Evolutionary conservation across 2,888 invertebrate genomes (phyloP).

Genomic region (Pristionchus japonicus): DNA sequence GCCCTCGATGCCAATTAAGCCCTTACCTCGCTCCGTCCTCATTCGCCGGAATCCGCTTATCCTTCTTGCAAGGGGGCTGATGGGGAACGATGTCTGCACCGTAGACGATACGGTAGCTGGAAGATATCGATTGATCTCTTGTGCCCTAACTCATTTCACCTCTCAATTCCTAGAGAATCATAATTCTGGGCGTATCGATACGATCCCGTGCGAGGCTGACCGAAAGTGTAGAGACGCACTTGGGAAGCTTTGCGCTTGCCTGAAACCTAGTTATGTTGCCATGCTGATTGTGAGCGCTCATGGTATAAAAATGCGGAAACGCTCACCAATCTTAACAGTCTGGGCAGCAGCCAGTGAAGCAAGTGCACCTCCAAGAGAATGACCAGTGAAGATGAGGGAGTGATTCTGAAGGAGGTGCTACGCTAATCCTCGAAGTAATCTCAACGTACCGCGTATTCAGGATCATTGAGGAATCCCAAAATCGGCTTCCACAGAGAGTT

Average conservation of each 20-base stretch:
- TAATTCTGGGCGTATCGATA: constrained; percentile 61
- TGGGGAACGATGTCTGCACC: constrained; percentile 71
- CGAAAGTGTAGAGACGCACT: constrained; percentile 67
- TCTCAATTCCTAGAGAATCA: constrained; percentile 64
- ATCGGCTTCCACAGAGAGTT: constrained; percentile 65
- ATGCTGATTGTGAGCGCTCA: neutral
- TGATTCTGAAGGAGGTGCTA: neutral
- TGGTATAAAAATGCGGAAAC: neutral
- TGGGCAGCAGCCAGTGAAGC: constrained; percentile 18
- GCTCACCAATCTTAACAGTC: constrained; percentile 5
- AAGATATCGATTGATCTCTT: neutral
- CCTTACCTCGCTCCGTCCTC: constrained; percentile 36
- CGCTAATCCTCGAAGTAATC: neutral
- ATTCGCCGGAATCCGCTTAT: constrained; percentile 32
- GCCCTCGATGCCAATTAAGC: neutral
- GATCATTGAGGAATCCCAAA: constrained; percentile 25
- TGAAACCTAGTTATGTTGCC: neutral
- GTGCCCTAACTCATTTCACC: too few species aligned
- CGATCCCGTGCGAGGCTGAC: constrained; percentile 70
- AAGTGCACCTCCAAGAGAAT: constrained; percentile 17
- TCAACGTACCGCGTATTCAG: neutral
- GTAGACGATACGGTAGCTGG: constrained; percentile 67
- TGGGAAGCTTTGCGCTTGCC: constrained; percentile 54
- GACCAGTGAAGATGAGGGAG: constrained; percentile 17
- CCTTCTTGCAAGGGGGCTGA: constrained; percentile 67